Conservation (phyloP, 2,888 invertebrate genomes). For the Synanthedon vespiformis region DNA sequence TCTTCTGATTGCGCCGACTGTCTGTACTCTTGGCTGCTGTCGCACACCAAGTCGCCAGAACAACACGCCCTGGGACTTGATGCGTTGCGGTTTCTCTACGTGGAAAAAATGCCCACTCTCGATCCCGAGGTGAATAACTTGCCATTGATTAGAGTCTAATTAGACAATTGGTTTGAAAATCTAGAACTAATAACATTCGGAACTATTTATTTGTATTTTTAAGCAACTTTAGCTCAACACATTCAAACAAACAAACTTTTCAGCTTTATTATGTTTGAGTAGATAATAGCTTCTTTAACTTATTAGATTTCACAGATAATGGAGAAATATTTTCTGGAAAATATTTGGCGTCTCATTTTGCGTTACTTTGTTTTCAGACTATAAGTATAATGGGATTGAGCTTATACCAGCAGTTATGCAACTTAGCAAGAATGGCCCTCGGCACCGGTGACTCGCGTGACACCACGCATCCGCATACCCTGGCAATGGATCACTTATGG, state of each 20-base stretch:
- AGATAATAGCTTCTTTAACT: no score
- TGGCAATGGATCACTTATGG: constrained; percentile 95
- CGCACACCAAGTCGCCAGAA: constrained; percentile 91
- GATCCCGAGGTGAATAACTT: constrained; percentile 75
- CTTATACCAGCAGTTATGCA: constrained; percentile 91
- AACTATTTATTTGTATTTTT: no score
- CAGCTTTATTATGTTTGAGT: no score
- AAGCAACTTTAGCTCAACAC: no score
- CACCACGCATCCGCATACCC: constrained; percentile 65
- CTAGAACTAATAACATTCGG: no score
- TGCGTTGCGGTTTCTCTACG: constrained; percentile 87
- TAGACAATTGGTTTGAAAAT: no score
- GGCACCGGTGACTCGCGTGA: constrained; percentile 73
- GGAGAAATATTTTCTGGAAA: neutral
- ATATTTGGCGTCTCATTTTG: neutral
- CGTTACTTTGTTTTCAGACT: constrained; percentile 43
- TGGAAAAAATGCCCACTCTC: constrained; percentile 89
- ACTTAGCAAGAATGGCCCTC: constrained; percentile 84
- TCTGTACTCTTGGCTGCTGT: constrained; percentile 91
- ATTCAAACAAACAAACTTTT: no score
- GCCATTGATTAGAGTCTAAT: no score
- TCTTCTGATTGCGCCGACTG: constrained; percentile 85
- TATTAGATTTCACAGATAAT: no score
- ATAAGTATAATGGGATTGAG: constrained; percentile 93
- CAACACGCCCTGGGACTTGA: constrained; percentile 91